Evolutionary conservation across 2,888 invertebrate genomes (phyloP), one percentile per base, ranked within the genome.

Genomic region (Lordiphosa fenestrarum): DNA sequence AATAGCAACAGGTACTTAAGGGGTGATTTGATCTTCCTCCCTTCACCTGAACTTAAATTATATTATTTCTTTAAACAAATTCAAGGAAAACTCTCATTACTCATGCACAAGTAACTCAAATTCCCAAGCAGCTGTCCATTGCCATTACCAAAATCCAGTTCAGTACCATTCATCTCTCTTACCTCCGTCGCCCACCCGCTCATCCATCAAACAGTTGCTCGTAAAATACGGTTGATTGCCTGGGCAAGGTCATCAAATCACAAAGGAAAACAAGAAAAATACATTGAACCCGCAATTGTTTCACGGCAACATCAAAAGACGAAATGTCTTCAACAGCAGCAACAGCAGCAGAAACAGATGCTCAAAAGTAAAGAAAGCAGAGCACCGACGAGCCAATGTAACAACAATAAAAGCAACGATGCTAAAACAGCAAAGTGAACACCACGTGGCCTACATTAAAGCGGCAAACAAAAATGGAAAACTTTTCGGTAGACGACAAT

Each of bases 241-340:
- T 50, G 50, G 44, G 40, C 58, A 72, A 60, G 76, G 82, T 74
- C 74, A 68, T 77, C 68, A 71, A 77, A 73, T 67, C 67, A 64
- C 61, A 65, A 53, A 30, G 55, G 36, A 47, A 21, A 15, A 33
- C 21, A 21, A 50, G 39, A 9, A 41, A 61, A 53, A 55, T 37
- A 61, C 58, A 58, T 67, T 71, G 57, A 62, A 62, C 66, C 75
- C 58, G 39, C 75, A 74, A 74, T 74, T 71, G 75, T 66, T 66
- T 74, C 44, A 60, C 69, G 59, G 57, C 46, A 53, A 66, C 80
- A 61, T 63, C 61, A 82, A 74, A 74, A 73, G 80, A 55, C 60
- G 49, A 68, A 64, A 77, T 73, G 70, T 57, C 63, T 78, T 58
- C 21, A 54, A 36, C 72, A 71, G 76, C 63, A 53, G 49, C 39